These are phyloP conservation scores for Spodoptera frugiperda DNA, from an alignment of 1,140 invertebrate species.

Conservation along the genomic window DNA sequence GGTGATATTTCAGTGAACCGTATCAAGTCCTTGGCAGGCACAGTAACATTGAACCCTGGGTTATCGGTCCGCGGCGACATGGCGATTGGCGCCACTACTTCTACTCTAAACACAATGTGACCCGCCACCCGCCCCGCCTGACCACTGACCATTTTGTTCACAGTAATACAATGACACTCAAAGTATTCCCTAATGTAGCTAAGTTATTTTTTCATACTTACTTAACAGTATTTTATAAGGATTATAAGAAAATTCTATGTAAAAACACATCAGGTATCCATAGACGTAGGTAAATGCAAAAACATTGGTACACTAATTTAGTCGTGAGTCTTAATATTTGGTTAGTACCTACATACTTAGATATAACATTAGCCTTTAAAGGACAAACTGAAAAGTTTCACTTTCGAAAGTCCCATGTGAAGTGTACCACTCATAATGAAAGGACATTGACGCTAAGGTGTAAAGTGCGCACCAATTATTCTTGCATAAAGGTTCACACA, in stretches of 20 bases:
- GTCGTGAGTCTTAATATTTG: no score
- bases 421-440: neutral
- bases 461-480: neutral
- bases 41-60: conserved; percentile 13
- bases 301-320: no score
- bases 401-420: neutral
- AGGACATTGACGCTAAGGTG: neutral
- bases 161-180: neutral
- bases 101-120: conserved; percentile 40
- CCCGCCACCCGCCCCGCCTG: conserved; percentile 26
- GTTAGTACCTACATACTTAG: no score
- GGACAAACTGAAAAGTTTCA: no score
- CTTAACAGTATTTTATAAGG: no score
- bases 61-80: conserved; percentile 17
- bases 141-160: neutral
- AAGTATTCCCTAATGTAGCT: neutral
- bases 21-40: conserved; percentile 14
- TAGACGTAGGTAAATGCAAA: no score
- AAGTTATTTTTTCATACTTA: no score
- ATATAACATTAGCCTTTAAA: no score
- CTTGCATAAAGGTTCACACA: neutral
- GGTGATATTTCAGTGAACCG: neutral
- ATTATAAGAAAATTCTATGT: no score
- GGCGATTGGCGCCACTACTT: conserved; percentile 29
- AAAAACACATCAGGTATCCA: no score